Evolutionary conservation across 2,888 invertebrate genomes (phyloP).

Genomic region (Hedychridium roseum): DNA sequence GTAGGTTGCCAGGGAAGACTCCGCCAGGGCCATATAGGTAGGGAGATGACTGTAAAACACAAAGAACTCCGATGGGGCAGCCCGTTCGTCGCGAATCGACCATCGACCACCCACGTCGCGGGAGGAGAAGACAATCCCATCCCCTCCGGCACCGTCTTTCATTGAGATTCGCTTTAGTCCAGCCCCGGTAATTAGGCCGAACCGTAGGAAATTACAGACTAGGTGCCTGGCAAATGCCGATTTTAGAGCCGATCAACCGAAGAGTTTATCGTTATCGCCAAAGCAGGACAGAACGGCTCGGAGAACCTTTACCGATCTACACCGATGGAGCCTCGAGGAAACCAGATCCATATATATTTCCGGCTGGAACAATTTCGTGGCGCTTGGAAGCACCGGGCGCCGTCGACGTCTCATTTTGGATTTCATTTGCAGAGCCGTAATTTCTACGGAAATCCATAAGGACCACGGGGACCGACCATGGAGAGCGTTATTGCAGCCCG

Average conservation of each 20-base stretch:
- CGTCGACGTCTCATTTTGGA: constrained; percentile 19
- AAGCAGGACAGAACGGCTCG: too few species aligned
- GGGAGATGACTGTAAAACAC: constrained; percentile 38
- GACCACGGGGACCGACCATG: constrained; percentile 1
- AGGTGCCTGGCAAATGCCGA: too few species aligned
- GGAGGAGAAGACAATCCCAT: not conserved
- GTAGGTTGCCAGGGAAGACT: not conserved
- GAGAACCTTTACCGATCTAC: too few species aligned
- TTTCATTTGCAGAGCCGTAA: constrained; percentile 44
- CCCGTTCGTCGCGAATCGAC: constrained; percentile 31
- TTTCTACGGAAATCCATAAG: constrained; percentile 37
- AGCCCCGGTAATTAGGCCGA: too few species aligned
- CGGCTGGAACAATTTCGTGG: constrained; percentile 34
- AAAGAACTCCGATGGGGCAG: constrained; percentile 28
- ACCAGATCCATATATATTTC: constrained; percentile 43
- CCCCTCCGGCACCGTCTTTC: not conserved
- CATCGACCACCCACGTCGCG: constrained; percentile 48
- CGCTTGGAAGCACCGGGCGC: constrained; percentile 6
- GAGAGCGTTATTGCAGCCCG: not conserved
- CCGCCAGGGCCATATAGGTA: constrained; percentile 24
- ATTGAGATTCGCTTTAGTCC: not conserved
- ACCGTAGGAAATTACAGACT: too few species aligned
- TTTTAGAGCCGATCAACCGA: too few species aligned
- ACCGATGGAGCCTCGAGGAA: too few species aligned
- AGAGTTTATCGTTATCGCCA: too few species aligned